A percentile compares a stretch with the other conserved stretches of the same genome.
Conservation (phyloP, 2,888 invertebrate species). For the Thereva nobilitata region DNA sequence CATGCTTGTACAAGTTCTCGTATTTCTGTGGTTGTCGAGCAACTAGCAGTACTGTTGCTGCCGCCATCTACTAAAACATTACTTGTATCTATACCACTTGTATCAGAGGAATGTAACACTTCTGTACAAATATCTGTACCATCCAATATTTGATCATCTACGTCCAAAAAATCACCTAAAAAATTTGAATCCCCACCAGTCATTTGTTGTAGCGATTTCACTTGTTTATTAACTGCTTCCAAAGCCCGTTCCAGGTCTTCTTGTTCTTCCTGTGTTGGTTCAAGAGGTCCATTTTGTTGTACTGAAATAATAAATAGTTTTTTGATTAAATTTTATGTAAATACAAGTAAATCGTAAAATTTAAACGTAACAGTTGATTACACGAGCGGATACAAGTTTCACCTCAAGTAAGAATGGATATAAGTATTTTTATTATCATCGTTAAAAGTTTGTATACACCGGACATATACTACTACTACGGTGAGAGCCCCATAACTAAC, state of each 20-base stretch:
- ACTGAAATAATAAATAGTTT: conserved; percentile 53
- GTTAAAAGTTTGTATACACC: too few relatives aligned
- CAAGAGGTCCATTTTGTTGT: conserved; percentile 72
- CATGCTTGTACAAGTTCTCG: conserved; percentile 57
- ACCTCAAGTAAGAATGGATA: too few relatives aligned
- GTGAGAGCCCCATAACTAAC: too few relatives aligned
- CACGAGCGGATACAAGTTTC: too few relatives aligned
- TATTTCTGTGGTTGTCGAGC: conserved; percentile 49
- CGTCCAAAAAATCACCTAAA: conserved; percentile 55
- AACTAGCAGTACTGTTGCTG: conserved; percentile 45
- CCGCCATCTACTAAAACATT: conserved; percentile 52
- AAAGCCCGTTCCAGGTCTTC: conserved; percentile 86
- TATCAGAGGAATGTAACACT: conserved; percentile 52
- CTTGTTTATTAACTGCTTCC: conserved; percentile 75
- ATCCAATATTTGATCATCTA: conserved; percentile 55
- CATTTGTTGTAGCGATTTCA: conserved; percentile 71
- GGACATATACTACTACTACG: too few relatives aligned
- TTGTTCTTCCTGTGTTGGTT: conserved; percentile 78
- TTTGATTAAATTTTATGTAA: too few relatives aligned
- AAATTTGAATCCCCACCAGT: conserved; percentile 58
- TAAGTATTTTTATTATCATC: too few relatives aligned
- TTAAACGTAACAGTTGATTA: too few relatives aligned
- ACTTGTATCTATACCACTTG: conserved; percentile 52
- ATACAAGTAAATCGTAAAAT: too few relatives aligned
- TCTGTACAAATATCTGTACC: conserved; percentile 51